Percentiles rank a stretch among this genome's conserved stretches.
These are phyloP conservation scores for Cotesia vestalis DNA, from an alignment of 1,140 invertebrate genomes.

Conservation along the genomic window DNA sequence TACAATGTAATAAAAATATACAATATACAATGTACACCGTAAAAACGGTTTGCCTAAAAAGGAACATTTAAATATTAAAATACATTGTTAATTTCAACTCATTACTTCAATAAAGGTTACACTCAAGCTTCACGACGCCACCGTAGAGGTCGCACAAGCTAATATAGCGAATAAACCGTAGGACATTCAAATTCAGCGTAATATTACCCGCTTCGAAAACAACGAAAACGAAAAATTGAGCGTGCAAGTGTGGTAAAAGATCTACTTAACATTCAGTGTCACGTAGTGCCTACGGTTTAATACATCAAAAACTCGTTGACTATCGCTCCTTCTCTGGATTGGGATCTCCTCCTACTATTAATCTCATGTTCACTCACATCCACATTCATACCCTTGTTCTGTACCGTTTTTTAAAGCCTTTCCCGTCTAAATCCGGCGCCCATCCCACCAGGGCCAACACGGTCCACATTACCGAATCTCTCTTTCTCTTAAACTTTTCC, in stretches of 20 bases:
- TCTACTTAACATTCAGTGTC: constrained; percentile 67
- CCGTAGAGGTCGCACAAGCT: background rate
- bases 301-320: constrained; percentile 64
- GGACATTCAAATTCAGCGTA: background rate
- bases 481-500: too few relatives aligned
- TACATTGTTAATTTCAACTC: too few relatives aligned
- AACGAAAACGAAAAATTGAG: background rate
- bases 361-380: constrained; percentile 17
- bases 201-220: background rate
- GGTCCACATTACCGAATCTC: too few relatives aligned
- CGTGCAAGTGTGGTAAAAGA: constrained; percentile 52
- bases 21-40: background rate
- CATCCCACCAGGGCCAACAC: constrained; percentile 10
- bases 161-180: background rate
- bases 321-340: constrained; percentile 26
- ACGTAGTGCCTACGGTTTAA: constrained; percentile 65
- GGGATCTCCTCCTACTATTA: background rate
- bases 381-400: constrained; percentile 5
- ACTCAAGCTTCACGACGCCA: too few relatives aligned
- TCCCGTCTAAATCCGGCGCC: constrained; percentile 1
- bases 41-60: background rate
- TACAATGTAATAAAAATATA: background rate
- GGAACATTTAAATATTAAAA: too few relatives aligned
- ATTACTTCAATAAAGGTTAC: too few relatives aligned
- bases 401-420: constrained; percentile 34